Conservation (phyloP, 2,888 invertebrate genomes). For the Cerceris ruficornis region DNA sequence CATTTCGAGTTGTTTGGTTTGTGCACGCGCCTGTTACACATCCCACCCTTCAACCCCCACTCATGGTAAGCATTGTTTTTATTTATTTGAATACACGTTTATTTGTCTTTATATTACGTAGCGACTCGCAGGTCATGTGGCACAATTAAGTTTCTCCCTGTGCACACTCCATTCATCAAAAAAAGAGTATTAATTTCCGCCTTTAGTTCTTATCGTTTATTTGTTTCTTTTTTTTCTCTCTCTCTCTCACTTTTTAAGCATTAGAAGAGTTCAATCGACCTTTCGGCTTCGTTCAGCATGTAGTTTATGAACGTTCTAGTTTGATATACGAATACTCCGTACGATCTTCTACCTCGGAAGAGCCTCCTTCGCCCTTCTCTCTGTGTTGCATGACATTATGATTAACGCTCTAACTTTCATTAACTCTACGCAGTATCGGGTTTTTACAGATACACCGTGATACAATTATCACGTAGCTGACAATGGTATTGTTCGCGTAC, state of each 20-base stretch:
- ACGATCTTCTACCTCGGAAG: conserved; percentile 45
- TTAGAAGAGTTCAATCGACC: conserved; percentile 8
- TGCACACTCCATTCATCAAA: conserved; percentile 51
- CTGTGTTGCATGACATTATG: conserved; percentile 74
- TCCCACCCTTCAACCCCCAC: conserved; percentile 81
- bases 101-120: conserved; percentile 60
- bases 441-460: conserved; percentile 51
- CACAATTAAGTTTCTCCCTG: conserved; percentile 55
- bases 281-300: conserved; percentile 35
- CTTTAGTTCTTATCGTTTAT: conserved; percentile 13
- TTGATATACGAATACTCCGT: conserved; percentile 22
- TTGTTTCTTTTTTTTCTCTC: conserved; percentile 38
- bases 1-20: conserved; percentile 82
- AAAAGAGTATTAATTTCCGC: not conserved
- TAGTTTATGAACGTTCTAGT: conserved; percentile 19
- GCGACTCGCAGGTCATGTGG: conserved; percentile 47
- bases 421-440: conserved; percentile 48
- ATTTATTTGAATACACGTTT: conserved; percentile 78
- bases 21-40: conserved; percentile 82
- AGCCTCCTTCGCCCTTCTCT: conserved; percentile 61
- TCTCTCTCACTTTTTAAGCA: conserved; percentile 12
- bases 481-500: conserved; percentile 37
- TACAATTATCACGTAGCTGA: conserved; percentile 33
- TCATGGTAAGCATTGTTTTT: conserved; percentile 82
- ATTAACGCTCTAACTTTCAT: conserved; percentile 78